Base-by-base conservation (phyloP, 1,140 invertebrate genomes). In the Listronotus oregonensis region DNA sequence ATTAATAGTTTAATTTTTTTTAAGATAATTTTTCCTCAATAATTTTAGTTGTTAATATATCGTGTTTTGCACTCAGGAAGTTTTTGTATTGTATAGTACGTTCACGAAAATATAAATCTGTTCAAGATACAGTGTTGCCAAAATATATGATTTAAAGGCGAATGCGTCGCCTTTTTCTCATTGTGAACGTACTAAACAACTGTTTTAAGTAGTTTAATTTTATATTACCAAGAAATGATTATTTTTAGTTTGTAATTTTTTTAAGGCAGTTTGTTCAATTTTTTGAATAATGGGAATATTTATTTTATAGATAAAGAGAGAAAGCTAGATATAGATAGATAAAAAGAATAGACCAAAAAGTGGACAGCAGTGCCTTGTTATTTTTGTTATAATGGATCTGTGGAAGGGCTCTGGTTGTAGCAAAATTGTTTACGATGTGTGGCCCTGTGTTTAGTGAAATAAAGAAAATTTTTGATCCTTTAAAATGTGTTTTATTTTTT, bases 291-390 rank as follows among this genome's bases (percentile, higher is more conserved):
- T 40, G 34, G 34, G 52, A 55, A 54, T 64, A 39, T 64, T 64
- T 55, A 47, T 47, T 64, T 49, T 34, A 56, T 54, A 32, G 39
- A 64, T 21, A 39, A 60, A 27, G 11, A 10, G 34, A 37, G 17
- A 60, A 39, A 63, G 44, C 15, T n/a, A 14, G 11, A 17, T 55
- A 54, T 42, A 11, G 6, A 14, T 50, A 60, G 40, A 49, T 54
- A 49, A 64, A 32, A 46, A 34, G 54, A 57, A 47, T 64, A 64
- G 62, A 64, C 62, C 62, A 65, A 65, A 64, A 46, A 57, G 37
- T 58, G 55, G 54, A 58, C 44, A 31, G 49, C 63, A 65, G 63
- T 65, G 63, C 63, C 63, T 65, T 65, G 63, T 65, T 65, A 58
- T 65, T 65, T 57, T 65, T 65, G 62, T 64, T 64, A 64, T 56